phyloP scores from a whole-genome alignment of 2,113 vertebrate genomes.

The Cepphus grylle region DNA sequence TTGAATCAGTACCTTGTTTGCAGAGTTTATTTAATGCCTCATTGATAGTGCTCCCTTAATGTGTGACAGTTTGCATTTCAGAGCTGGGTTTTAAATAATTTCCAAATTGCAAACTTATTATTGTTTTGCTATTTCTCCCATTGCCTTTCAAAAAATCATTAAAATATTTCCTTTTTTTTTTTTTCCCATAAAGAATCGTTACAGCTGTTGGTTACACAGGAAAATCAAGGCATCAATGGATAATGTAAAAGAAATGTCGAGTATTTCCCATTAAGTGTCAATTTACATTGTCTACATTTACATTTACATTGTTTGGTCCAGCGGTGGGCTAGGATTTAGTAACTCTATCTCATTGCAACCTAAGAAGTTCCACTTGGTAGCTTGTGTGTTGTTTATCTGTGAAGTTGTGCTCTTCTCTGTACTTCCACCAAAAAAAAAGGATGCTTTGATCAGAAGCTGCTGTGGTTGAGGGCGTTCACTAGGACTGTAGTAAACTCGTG shows the following conservation, averaged over 20 bases:
- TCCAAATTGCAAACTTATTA: not conserved
- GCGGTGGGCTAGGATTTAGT: not conserved
- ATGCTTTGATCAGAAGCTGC: not conserved
- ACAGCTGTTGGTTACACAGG: not conserved
- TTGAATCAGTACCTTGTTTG: not conserved
- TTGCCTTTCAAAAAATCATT: not conserved
- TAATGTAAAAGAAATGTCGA: not conserved
- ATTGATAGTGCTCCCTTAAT: not conserved
- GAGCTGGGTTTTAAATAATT: constrained; percentile 5
- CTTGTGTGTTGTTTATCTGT: not conserved
- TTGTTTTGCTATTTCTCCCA: not conserved
- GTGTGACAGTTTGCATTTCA: not conserved
- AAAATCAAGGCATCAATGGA: not conserved
- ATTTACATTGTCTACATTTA: not conserved
- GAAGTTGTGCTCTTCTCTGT: not conserved
- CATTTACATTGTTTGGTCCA: not conserved
- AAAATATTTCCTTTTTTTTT: not conserved
- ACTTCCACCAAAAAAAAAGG: not conserved
- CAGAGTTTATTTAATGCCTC: not conserved
- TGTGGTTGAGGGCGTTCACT: not conserved
- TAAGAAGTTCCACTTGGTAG: not conserved
- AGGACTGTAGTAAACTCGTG: not conserved
- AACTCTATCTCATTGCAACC: not conserved
- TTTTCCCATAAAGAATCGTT: not conserved
- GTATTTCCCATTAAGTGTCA: not conserved